These are phyloP conservation scores for Pachymerium ferrugineum DNA, from an alignment of 2,888 invertebrate species.

Conservation along the genomic window DNA sequence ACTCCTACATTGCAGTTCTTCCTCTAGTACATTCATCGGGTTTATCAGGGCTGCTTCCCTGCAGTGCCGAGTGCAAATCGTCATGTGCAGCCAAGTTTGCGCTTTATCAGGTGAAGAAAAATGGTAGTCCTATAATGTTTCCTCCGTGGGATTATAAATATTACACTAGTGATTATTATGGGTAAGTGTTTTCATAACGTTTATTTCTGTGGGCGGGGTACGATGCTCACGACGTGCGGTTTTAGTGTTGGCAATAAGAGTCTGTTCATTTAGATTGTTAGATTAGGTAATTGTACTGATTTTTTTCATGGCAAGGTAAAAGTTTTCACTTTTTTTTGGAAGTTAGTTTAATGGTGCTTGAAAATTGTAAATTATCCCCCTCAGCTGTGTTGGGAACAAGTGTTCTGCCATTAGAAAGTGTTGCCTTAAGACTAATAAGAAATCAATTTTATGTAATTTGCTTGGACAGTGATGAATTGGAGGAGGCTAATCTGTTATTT, in stretches of 20 bases:
- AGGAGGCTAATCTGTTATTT: constrained; percentile 11
- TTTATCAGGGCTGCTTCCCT: background rate
- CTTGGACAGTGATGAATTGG: background rate
- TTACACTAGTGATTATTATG: constrained; percentile 20
- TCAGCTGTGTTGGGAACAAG: background rate
- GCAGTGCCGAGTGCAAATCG: too few relatives aligned
- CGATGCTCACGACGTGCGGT: too few relatives aligned
- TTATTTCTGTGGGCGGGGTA: background rate
- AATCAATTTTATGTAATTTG: constrained; percentile 16
- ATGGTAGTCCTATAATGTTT: background rate
- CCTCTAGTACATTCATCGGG: background rate
- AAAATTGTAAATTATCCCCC: background rate
- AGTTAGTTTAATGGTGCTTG: background rate
- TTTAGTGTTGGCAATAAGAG: too few relatives aligned
- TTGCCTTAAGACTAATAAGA: constrained; percentile 12
- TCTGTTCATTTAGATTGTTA: too few relatives aligned
- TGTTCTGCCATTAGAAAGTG: constrained; percentile 8
- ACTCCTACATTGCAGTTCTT: constrained; percentile 25
- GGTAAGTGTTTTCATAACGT: background rate
- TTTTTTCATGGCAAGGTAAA: too few relatives aligned
- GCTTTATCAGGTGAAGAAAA: too few relatives aligned
- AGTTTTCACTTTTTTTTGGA: background rate
- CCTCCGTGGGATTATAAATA: constrained; percentile 11
- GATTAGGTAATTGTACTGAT: too few relatives aligned
- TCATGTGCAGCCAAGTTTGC: too few relatives aligned